Evolutionary conservation across 2,113 vertebrate genomes (phyloP).

Genomic region (Recurvirostra avosetta): DNA sequence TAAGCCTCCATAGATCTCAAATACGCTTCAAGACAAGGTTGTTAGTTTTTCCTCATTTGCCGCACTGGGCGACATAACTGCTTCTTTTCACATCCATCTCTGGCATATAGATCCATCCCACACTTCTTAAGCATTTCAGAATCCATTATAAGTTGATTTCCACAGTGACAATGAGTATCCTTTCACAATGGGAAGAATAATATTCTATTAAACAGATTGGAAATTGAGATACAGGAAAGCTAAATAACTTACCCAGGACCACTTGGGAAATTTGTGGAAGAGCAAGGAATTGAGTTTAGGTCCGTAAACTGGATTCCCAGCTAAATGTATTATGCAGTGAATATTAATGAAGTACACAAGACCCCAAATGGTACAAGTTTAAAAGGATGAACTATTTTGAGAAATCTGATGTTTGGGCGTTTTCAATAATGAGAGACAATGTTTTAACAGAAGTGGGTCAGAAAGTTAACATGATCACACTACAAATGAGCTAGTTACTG

Average conservation of each 20-base stretch:
- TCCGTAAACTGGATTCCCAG: background rate
- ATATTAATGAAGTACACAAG: background rate
- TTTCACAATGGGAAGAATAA: background rate
- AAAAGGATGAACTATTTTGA: background rate
- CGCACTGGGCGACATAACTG: background rate
- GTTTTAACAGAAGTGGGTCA: background rate
- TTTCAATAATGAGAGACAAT: background rate
- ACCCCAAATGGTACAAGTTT: background rate
- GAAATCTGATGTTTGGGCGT: background rate
- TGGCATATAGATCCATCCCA: background rate
- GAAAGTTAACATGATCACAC: background rate
- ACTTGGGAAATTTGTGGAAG: background rate
- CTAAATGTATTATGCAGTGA: background rate
- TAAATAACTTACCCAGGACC: background rate
- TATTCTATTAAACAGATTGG: background rate
- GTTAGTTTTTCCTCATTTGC: background rate
- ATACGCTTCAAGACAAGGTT: rapidly evolving
- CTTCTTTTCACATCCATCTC: background rate
- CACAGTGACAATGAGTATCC: background rate
- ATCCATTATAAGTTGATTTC: background rate
- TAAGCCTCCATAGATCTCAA: background rate
- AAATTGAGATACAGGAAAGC: background rate
- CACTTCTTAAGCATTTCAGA: background rate
- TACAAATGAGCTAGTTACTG: background rate
- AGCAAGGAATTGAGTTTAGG: background rate